These are phyloP conservation scores for Opisthocomus hoazin DNA, from an alignment of 2,113 vertebrate genomes.

Conservation along the genomic window DNA sequence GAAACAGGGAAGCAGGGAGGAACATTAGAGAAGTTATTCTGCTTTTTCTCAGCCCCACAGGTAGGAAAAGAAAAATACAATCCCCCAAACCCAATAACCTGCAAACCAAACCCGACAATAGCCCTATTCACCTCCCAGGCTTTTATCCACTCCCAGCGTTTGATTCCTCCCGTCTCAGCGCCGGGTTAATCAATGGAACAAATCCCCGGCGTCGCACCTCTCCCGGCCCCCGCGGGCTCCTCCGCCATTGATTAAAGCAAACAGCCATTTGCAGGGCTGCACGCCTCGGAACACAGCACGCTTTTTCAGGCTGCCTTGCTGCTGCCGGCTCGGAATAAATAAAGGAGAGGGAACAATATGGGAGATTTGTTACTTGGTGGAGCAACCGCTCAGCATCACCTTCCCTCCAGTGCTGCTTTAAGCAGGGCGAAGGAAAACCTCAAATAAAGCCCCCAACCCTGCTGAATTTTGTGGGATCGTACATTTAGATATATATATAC, in stretches of 20 bases:
- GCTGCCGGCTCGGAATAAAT: not conserved
- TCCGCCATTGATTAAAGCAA: constrained; percentile 40
- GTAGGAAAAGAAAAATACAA: not conserved
- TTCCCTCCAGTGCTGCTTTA: not conserved
- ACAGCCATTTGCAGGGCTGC: constrained; percentile 33
- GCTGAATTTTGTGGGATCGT: not conserved
- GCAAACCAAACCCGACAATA: not conserved
- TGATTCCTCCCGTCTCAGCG: not conserved
- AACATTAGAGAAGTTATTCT: not conserved
- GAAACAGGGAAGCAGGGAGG: not conserved
- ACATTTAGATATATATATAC: accelerated
- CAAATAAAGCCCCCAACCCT: not conserved
- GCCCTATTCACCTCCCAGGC: not conserved
- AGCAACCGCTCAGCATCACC: not conserved
- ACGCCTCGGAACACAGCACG: not conserved
- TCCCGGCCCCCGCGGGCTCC: not conserved
- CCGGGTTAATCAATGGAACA: constrained; percentile 52
- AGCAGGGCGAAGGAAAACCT: not conserved
- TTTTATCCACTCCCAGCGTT: not conserved
- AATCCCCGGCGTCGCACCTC: not conserved
- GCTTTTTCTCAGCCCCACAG: not conserved
- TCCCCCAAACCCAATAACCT: not conserved
- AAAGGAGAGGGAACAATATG: not conserved
- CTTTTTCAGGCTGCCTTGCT: constrained; percentile 38
- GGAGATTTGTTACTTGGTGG: not conserved